Base-by-base conservation (phyloP, 2,797 vertebrate genomes). In the Halcyon chelicuti region DNA sequence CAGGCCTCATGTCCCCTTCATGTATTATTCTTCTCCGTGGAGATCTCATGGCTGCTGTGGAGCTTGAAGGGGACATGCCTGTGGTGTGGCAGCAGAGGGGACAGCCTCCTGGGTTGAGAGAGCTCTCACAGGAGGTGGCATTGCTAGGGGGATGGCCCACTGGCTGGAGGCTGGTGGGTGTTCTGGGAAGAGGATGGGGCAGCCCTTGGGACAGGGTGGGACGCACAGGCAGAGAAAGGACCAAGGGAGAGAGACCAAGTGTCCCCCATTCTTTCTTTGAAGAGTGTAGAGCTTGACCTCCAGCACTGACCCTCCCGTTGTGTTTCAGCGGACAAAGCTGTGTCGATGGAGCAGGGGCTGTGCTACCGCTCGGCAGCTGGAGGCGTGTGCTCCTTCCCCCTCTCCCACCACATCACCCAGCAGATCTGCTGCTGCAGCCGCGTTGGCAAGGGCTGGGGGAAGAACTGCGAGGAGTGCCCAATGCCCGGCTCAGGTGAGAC, bases 371-470 rank as follows among this genome's bases (percentile, higher is more conserved):
- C 99, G 0, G 96, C 99, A 79, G 98, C 96, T 1, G 88, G 80
- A 12, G 97, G 97, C 3, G 83, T 97, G 74, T 99, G 99, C 91
- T 97, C 98, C 35, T 96, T 99, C 91, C 99, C 99, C 58, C 98
- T 99, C 87, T 97, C 98, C 65, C 98, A 98, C 92, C 98, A 89
- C 97, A 99, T 99, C 98, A 99, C 99, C 94, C 99, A 99, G 95
- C 99, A 99, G 97, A 99, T 99, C 97, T 99, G 99, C 97, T 99
- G 99, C 98, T 99, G 99, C 98, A 99, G 99, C 95, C 99, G 99
- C 0, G 99, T 99, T 1, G 99, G 99, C 46, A 99, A 99, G 95
- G 99, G 98, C 46, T 99, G 99, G 99, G 99, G 99, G 0, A 90
- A 93, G 39, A 80, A 89, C 81, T 99, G 99, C n/a, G 98, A 99